phyloP scores from a whole-genome alignment of 1,140 invertebrate species.

The Bombus polaris region DNA sequence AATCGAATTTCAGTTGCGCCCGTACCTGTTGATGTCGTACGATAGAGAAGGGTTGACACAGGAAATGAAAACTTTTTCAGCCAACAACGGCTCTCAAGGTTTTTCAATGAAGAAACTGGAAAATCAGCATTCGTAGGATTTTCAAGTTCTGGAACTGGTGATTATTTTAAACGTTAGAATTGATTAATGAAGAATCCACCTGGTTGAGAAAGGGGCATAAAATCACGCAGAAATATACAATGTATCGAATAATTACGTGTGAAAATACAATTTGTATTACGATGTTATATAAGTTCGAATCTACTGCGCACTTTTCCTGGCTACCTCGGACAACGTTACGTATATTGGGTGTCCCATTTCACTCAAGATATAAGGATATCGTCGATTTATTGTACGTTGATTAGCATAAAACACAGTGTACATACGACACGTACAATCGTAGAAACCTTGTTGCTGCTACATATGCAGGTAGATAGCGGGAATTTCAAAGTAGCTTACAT shows the following conservation, averaged over 20 bases:
- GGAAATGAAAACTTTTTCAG: not conserved
- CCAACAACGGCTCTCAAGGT: too few relatives aligned
- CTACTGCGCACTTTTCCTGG: not conserved
- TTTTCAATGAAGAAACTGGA: not conserved
- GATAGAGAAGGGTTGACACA: not conserved
- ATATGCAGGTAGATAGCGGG: conserved; percentile 2
- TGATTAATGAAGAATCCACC: not conserved
- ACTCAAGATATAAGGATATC: not conserved
- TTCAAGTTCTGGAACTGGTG: not conserved
- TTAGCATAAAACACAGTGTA: not conserved
- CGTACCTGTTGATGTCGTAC: not conserved
- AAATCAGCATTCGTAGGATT: not conserved
- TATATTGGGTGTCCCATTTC: not conserved
- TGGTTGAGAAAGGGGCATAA: not conserved
- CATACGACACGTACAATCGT: too few relatives aligned
- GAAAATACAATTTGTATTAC: not conserved
- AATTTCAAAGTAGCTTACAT: not conserved
- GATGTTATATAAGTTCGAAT: not conserved
- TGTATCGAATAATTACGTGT: not conserved
- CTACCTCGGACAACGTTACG: too few relatives aligned
- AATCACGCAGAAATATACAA: too few relatives aligned
- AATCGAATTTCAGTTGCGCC: not conserved
- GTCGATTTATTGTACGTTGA: not conserved
- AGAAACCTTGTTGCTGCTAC: not conserved
- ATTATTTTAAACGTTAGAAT: too few relatives aligned